Evolutionary conservation across 2,113 vertebrate genomes (phyloP).

Genomic region (Meriones unguiculatus): DNA sequence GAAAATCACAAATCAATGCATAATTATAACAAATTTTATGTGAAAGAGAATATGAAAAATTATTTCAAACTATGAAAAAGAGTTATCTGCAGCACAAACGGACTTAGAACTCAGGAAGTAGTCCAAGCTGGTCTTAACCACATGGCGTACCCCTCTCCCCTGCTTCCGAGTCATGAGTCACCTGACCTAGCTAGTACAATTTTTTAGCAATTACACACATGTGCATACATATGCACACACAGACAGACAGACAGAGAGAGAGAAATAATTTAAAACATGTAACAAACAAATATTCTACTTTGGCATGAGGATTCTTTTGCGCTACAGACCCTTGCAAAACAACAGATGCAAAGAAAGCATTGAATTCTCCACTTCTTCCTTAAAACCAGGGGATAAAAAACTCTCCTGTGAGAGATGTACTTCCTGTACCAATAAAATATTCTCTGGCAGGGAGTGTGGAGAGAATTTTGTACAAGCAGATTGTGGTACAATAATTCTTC

Average conservation of each 20-base stretch:
- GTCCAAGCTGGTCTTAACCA: neutral
- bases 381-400: neutral
- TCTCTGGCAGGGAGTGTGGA: neutral
- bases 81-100: neutral
- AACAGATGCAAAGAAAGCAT: neutral
- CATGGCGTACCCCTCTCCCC: neutral
- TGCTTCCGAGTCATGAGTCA: neutral
- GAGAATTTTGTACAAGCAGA: neutral
- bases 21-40: neutral
- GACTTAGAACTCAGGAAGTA: neutral
- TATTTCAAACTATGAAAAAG: neutral
- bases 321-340: neutral
- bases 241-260: neutral
- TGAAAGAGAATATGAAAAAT: conserved; percentile 35
- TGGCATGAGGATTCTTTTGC: neutral
- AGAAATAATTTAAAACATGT: neutral
- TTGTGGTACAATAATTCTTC: neutral
- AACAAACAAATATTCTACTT: neutral
- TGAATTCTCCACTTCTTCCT: neutral
- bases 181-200: neutral
- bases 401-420: neutral
- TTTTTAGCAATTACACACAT: neutral
- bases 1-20: neutral
- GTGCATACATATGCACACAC: neutral
- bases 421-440: neutral